These are phyloP conservation scores for Alauda arvensis DNA, from an alignment of 2,797 vertebrate species.

Conservation along the genomic window DNA sequence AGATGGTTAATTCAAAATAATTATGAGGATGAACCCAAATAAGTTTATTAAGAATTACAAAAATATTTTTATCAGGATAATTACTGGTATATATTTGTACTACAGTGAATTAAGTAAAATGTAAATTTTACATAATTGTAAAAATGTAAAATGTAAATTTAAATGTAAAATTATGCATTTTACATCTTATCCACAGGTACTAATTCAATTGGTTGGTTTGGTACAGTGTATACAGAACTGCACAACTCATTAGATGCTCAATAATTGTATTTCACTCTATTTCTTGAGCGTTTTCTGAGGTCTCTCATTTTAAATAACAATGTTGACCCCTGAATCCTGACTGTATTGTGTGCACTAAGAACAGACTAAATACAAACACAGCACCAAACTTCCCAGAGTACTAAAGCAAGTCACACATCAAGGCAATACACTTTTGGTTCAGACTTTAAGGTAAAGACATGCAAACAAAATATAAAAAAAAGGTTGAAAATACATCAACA, in stretches of 20 bases:
- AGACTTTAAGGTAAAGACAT: background rate
- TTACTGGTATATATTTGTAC: background rate
- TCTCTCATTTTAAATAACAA: background rate
- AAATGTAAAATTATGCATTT: no score
- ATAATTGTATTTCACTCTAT: background rate
- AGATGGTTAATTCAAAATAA: background rate
- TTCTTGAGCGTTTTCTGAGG: background rate
- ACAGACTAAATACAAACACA: accelerated
- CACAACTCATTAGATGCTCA: background rate
- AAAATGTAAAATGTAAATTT: no score
- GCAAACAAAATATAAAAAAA: background rate
- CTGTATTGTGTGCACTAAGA: background rate
- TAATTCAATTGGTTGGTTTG: background rate
- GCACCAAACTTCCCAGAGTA: background rate
- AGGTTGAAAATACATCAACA: background rate
- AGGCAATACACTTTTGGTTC: background rate
- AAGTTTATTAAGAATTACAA: background rate
- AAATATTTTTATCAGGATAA: background rate
- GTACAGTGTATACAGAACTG: background rate
- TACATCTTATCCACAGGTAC: no score
- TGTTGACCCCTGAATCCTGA: background rate
- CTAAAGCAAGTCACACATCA: background rate
- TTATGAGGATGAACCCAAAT: background rate
- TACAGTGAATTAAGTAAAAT: background rate
- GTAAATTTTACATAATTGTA: no score